Conservation (phyloP, 2,797 vertebrate genomes). For the Anguilla obscura region DNA sequence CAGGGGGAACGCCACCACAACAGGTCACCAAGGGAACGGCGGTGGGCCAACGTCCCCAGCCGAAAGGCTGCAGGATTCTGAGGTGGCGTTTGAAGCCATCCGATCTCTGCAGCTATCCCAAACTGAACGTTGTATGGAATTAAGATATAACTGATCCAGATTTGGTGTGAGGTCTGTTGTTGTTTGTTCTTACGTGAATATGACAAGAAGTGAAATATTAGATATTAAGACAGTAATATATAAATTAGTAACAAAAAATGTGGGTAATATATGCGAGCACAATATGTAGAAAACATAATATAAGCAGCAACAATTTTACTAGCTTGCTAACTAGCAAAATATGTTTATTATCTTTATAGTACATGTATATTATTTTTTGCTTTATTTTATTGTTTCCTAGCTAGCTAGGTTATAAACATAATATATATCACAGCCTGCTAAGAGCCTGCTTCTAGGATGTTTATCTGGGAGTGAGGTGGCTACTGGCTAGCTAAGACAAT, state of each 20-base stretch:
- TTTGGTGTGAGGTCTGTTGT: background rate
- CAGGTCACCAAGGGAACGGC: background rate
- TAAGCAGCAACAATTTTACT: background rate
- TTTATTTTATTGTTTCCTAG: background rate
- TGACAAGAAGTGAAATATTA: background rate
- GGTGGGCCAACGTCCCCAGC: background rate
- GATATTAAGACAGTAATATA: background rate
- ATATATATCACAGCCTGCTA: background rate
- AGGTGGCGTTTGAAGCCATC: background rate
- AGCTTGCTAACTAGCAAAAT: background rate
- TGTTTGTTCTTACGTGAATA: background rate
- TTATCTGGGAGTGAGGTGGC: background rate
- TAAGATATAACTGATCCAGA: background rate
- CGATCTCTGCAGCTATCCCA: background rate
- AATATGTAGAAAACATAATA: background rate
- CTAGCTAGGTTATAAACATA: background rate
- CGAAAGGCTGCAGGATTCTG: background rate
- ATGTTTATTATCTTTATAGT: background rate
- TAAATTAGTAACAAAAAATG: background rate
- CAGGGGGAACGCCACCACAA: background rate
- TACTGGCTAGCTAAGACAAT: background rate
- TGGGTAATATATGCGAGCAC: background rate
- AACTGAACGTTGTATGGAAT: background rate
- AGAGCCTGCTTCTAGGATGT: background rate
- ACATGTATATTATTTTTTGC: background rate